Percentiles rank a stretch among this genome's conserved stretches.
Evolutionary conservation across 2,888 invertebrate genomes (phyloP).

Genomic region (Anaspis maculata): DNA sequence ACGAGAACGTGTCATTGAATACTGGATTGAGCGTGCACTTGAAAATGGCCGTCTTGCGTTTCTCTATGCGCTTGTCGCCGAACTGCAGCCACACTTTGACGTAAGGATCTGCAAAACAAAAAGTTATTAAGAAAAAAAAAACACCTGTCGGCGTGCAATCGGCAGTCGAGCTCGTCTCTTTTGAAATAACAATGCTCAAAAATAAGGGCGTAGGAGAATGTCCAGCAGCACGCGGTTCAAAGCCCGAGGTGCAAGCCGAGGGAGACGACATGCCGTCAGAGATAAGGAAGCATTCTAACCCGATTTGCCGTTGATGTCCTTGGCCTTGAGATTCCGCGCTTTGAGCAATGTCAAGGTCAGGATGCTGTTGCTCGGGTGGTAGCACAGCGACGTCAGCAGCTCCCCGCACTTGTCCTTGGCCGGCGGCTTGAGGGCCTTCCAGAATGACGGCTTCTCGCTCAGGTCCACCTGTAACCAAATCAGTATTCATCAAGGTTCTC

Average conservation of each 20-base stretch:
- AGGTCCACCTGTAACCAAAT: constrained; percentile 74
- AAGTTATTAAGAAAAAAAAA: constrained; percentile 3
- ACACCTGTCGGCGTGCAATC: neutral
- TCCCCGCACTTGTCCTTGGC: constrained; percentile 92
- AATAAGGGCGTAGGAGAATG: too few relatives aligned
- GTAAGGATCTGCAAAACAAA: constrained; percentile 75
- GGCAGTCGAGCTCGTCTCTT: neutral
- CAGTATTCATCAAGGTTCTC: too few relatives aligned
- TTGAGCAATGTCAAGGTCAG: constrained; percentile 85
- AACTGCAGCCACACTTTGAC: constrained; percentile 97
- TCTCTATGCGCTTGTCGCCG: constrained; percentile 90
- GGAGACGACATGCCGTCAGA: neutral
- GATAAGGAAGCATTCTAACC: constrained; percentile 49
- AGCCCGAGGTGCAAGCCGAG: neutral
- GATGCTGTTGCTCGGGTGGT: constrained; percentile 92
- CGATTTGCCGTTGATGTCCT: constrained; percentile 93
- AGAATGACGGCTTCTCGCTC: constrained; percentile 88
- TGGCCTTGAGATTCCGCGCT: constrained; percentile 89
- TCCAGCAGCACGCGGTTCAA: too few relatives aligned
- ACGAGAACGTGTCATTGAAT: constrained; percentile 92
- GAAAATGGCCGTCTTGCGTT: constrained; percentile 90
- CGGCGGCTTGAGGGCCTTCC: constrained; percentile 87
- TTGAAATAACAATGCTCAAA: constrained; percentile 1
- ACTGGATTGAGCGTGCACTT: constrained; percentile 92
- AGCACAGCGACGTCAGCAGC: constrained; percentile 84